Conservation (phyloP, 1,140 invertebrate species). For the Metaphire vulgaris region DNA sequence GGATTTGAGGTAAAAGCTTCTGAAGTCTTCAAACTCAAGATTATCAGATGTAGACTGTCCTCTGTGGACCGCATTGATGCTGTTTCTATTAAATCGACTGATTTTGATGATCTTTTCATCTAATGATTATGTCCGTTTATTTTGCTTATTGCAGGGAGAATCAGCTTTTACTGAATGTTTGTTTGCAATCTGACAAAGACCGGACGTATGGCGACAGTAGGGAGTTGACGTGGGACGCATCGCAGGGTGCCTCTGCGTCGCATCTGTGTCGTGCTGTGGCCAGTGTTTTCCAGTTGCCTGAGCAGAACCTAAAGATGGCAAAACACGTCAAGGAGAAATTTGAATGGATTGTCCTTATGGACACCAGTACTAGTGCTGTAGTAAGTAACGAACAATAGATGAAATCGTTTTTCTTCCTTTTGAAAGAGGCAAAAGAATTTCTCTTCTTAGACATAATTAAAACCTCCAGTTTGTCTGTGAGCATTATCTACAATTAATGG, state of each 20-base stretch:
- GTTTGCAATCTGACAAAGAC: neutral
- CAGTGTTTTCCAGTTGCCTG: neutral
- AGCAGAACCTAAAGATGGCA: neutral
- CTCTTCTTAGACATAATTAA: too few relatives aligned
- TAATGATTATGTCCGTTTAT: neutral
- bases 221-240: neutral
- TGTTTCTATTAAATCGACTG: neutral
- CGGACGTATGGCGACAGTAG: neutral
- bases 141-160: conserved; percentile 27
- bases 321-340: neutral
- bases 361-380: neutral
- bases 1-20: conserved; percentile 35
- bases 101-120: neutral
- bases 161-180: conserved; percentile 36
- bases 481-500: too few relatives aligned
- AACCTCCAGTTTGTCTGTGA: too few relatives aligned
- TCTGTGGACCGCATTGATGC: too few relatives aligned
- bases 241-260: neutral
- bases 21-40: neutral
- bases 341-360: neutral
- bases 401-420: too few relatives aligned
- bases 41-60: too few relatives aligned
- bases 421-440: too few relatives aligned
- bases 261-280: neutral
- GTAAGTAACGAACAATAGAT: too few relatives aligned